These are phyloP conservation scores for Helicoverpa zea DNA, from an alignment of 1,140 invertebrate genomes.

Conservation along the genomic window DNA sequence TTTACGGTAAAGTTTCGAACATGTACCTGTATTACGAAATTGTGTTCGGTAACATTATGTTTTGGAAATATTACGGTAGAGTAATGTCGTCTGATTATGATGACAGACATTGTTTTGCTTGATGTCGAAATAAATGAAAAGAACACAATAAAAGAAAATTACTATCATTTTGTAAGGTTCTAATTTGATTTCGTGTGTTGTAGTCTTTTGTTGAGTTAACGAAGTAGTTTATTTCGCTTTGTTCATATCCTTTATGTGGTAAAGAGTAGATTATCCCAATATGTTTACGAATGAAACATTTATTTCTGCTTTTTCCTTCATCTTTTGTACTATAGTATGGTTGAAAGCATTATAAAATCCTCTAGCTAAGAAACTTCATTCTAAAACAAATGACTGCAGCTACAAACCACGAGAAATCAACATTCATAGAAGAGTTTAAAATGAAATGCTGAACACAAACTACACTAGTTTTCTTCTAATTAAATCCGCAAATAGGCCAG, in stretches of 20 bases:
- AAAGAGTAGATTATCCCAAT: background rate
- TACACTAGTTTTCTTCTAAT: constrained; percentile 31
- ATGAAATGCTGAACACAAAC: background rate
- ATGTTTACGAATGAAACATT: background rate
- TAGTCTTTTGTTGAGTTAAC: constrained; percentile 28
- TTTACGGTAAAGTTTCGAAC: background rate
- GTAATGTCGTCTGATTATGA: constrained; percentile 25
- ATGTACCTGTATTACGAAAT: constrained; percentile 15
- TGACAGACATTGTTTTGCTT: constrained; percentile 17
- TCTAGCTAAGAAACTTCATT: background rate
- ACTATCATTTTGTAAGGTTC: constrained; percentile 16
- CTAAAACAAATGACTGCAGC: background rate
- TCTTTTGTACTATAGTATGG: too few relatives aligned
- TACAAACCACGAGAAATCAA: background rate
- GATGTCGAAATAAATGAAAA: constrained; percentile 33
- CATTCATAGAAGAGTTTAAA: constrained; percentile 7
- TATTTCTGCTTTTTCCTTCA: too few relatives aligned
- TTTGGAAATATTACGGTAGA: background rate
- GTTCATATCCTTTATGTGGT: background rate
- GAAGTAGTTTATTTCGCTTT: constrained; percentile 29
- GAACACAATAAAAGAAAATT: constrained; percentile 16
- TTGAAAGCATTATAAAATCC: background rate
- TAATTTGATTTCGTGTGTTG: constrained; percentile 31
- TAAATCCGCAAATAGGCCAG: constrained; percentile 23
- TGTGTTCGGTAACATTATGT: background rate